Evolutionary conservation across 2,888 invertebrate genomes (phyloP).

Genomic region (Eupithecia vulgata): DNA sequence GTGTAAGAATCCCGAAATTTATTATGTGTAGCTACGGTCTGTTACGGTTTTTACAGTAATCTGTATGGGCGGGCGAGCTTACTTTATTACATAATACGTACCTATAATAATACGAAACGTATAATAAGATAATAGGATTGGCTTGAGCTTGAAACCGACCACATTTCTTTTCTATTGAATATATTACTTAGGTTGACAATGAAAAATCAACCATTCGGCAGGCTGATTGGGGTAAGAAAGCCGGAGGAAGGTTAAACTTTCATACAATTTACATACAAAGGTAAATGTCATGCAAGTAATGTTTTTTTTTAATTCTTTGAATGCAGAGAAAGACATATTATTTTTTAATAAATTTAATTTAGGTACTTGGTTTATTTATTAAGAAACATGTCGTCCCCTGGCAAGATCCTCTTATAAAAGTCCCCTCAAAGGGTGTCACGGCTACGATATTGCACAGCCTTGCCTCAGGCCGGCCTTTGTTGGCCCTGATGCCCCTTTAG

Average conservation of each 20-base stretch:
- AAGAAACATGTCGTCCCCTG: too few relatives aligned
- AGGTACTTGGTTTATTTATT: too few relatives aligned
- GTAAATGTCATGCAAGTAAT: too few relatives aligned
- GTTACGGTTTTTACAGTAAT: slow-evolving; percentile 27
- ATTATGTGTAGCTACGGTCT: not conserved
- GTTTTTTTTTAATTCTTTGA: too few relatives aligned
- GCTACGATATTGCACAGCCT: too few relatives aligned
- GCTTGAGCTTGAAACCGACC: slow-evolving; percentile 38
- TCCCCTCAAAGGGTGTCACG: too few relatives aligned
- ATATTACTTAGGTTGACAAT: slow-evolving; percentile 21
- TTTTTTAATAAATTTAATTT: too few relatives aligned
- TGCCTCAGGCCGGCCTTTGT: too few relatives aligned
- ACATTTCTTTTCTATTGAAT: slow-evolving; percentile 36
- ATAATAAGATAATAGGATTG: slow-evolving; percentile 40
- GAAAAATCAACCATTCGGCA: not conserved
- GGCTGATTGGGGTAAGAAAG: not conserved
- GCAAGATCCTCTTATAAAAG: too few relatives aligned
- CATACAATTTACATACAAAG: too few relatives aligned
- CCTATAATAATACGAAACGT: slow-evolving; percentile 27
- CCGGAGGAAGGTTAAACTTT: not conserved
- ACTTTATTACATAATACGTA: slow-evolving; percentile 41
- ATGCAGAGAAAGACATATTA: too few relatives aligned
- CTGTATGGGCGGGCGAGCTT: slow-evolving; percentile 35
- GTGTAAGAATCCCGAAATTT: not conserved
- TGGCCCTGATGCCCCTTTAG: too few relatives aligned